Percentiles rank a stretch among this genome's conserved stretches.
Conservation (phyloP, 2,888 invertebrate genomes). For the Chrysolina haemoptera region DNA sequence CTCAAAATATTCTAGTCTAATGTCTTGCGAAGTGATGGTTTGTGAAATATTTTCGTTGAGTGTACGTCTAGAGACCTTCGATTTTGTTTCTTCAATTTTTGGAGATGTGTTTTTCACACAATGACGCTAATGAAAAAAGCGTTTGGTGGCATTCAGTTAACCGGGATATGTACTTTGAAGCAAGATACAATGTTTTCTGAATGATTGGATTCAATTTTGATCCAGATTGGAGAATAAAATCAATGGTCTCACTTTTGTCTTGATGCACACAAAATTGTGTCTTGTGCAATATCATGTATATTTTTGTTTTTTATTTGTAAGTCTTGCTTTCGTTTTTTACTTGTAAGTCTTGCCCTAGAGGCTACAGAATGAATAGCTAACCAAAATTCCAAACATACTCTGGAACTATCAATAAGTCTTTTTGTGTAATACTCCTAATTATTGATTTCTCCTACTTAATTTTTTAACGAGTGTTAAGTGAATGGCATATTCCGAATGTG, state of each 20-base stretch:
- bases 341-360: conserved; percentile 14
- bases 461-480: background rate
- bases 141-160: too few species aligned
- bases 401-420: background rate
- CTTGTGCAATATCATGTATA: conserved; percentile 48
- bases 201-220: background rate
- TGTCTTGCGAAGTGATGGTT: conserved; percentile 43
- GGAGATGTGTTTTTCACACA: background rate
- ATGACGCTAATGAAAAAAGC: too few species aligned
- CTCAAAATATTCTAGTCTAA: conserved; percentile 58
- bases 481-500: background rate
- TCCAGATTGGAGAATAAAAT: background rate
- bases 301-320: conserved; percentile 21
- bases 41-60: conserved; percentile 41
- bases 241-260: conserved; percentile 28
- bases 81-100: background rate
- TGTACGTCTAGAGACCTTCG: conserved; percentile 34
- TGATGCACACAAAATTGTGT: conserved; percentile 42
- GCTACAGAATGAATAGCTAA: background rate
- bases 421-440: conserved; percentile 2
- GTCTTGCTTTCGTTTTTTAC: conserved; percentile 9
- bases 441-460: background rate
- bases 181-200: background rate
- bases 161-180: background rate
- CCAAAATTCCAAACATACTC: conserved; percentile 6